Evolutionary conservation across 1,140 invertebrate species (phyloP), one percentile per base, ranked within the genome.

Genomic region (Callitettix versicolor): DNA sequence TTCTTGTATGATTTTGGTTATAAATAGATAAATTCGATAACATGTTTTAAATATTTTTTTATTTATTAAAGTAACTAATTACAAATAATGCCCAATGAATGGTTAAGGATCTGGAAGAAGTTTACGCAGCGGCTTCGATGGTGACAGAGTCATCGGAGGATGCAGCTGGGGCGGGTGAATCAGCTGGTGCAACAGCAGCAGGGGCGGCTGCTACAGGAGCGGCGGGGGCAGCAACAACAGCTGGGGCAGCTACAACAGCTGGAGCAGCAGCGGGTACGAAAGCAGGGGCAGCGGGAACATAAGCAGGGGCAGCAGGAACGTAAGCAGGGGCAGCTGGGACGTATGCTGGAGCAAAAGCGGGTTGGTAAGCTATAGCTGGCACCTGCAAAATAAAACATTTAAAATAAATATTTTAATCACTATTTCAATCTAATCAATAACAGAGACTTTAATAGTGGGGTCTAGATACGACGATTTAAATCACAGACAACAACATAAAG

Each of bases 61-160:
- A 46, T 9, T 26, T 49, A 26, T 21, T 47, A 49, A 49, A 22
- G 21, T 49, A 48, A 48, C 26, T 48, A 48, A 51, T 30, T 30
- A 51, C 34, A 15, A 30, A 20, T 51, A 51, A 51, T 51, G 48
- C 48, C 48, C 48, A 17, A 20, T 9, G 18, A 5, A 7, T 20
- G 17, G 30, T 17, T 12, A 14, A 2, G 14, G 17, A 34, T 26
- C n/a, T 18, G 5, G 20, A 9, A 30, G 34, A 24, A 51, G 48
- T 51, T 21, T 51, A 51, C 22, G 48, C 48, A 30, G 48, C 48
- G 48, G 48, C 48, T 20, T 51, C 48, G 33, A 51, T 21, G 33
- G 33, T 55, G 42, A 47, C 24, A 9, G 53, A 44, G 53, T 55
- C 42, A 24, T 55, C 42, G 30, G 38, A 30, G 14, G 53, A 44